phyloP scores from a whole-genome alignment of 2,797 vertebrate species.

The Oreochromis grahami region DNA sequence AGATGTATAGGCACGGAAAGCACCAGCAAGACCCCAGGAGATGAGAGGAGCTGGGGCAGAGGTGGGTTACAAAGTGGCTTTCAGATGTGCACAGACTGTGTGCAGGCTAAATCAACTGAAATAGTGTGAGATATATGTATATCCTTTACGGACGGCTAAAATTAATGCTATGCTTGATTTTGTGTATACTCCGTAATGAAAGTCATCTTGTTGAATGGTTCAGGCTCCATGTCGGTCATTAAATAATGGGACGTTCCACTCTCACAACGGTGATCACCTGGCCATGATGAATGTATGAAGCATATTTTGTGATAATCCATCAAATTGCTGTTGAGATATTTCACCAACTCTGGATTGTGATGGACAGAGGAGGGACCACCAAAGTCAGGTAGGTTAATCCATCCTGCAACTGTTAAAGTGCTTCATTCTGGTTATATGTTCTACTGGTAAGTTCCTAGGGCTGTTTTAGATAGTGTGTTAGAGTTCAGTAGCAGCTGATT shows the following conservation, averaged over 20 bases:
- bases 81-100: not conserved
- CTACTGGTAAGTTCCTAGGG: not conserved
- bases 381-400: not conserved
- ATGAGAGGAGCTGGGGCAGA: not conserved
- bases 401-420: not conserved
- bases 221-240: not conserved
- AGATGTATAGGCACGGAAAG: not conserved
- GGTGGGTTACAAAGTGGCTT: not conserved
- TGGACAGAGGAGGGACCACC: not conserved
- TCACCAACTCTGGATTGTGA: not conserved
- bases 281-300: not conserved
- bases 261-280: not conserved
- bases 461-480: not conserved
- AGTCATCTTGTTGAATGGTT: not conserved
- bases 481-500: not conserved
- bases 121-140: not conserved
- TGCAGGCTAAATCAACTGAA: not conserved
- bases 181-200: not conserved
- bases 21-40: not conserved
- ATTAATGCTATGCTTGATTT: not conserved
- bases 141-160: not conserved
- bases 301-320: not conserved
- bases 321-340: not conserved
- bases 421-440: not conserved
- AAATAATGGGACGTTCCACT: not conserved